A percentile compares a stretch with the other conserved stretches of the same genome.
Evolutionary conservation across 2,888 invertebrate genomes (phyloP).

Genomic region (Argynnis bischoffii): DNA sequence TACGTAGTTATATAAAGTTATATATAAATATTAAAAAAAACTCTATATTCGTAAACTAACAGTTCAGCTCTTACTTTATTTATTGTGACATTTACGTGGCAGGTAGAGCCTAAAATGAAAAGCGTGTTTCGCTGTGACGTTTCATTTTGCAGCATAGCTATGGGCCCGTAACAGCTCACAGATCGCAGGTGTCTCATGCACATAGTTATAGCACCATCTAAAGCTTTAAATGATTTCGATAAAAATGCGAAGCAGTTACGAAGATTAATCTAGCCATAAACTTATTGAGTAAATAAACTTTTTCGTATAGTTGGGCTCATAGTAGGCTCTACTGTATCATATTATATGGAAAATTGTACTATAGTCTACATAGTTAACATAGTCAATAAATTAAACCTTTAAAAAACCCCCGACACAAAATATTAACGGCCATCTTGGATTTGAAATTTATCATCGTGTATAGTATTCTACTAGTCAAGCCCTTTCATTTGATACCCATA

Average conservation of each 20-base stretch:
- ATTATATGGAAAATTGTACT: no score
- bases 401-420: no score
- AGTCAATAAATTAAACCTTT: no score
- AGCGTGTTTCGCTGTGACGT: slow-evolving; percentile 28
- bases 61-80: slow-evolving; percentile 3
- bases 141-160: slow-evolving; percentile 29
- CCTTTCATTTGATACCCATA: no score
- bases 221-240: not conserved
- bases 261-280: not conserved
- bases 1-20: no score
- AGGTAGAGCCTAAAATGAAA: slow-evolving; percentile 22
- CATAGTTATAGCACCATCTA: not conserved
- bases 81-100: slow-evolving; percentile 3
- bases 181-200: slow-evolving; percentile 25
- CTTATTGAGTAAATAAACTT: not conserved
- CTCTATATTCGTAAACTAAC: not conserved
- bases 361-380: no score
- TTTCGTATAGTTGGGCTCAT: no score
- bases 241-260: not conserved
- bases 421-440: no score
- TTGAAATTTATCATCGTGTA: no score
- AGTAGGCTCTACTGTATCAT: no score
- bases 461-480: no score
- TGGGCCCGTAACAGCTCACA: slow-evolving; percentile 23
- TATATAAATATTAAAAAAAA: not conserved